Percentiles rank a stretch among this genome's conserved stretches.
Conservation (phyloP, 1,140 invertebrate species). For the Drosophila sechellia region DNA sequence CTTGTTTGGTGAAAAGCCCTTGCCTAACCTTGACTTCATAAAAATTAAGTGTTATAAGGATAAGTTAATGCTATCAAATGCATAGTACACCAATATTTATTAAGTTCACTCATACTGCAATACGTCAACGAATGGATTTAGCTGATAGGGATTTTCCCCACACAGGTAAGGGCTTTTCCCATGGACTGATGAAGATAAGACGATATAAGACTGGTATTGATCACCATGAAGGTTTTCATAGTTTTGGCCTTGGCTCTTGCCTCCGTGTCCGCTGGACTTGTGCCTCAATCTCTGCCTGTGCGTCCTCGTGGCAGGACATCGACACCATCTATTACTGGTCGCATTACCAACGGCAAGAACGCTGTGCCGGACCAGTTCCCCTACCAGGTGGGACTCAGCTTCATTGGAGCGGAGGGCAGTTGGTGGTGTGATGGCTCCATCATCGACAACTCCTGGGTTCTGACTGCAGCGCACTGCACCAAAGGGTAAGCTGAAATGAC, state of each 20-base stretch:
- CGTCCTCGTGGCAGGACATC: constrained; percentile 50
- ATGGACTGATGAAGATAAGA: background rate
- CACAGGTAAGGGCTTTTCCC: background rate
- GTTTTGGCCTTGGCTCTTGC: constrained; percentile 63
- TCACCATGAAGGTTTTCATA: constrained; percentile 71
- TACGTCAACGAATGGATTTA: background rate
- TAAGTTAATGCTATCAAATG: too few species aligned
- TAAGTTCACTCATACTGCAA: too few species aligned
- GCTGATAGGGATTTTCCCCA: constrained; percentile 20
- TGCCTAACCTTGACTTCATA: too few species aligned
- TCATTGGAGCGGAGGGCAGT: constrained; percentile 71
- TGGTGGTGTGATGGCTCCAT: constrained; percentile 86
- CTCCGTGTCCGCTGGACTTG: constrained; percentile 60
- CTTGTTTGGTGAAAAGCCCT: background rate
- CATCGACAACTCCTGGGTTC: constrained; percentile 85
- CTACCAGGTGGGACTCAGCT: constrained; percentile 85
- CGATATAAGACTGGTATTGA: background rate
- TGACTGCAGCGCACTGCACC: constrained; percentile 86
- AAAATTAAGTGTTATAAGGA: too few species aligned
- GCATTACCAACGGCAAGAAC: constrained; percentile 70
- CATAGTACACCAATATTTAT: background rate
- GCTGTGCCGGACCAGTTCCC: constrained; percentile 85
- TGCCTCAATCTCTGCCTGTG: constrained; percentile 41
- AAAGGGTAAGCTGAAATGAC: too few species aligned
- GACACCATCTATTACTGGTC: constrained; percentile 48